Base-by-base conservation (phyloP, 30 jellyfish, hydroid and myxozoan genomes). In the Calvadosia cruxmelitensis region DNA sequence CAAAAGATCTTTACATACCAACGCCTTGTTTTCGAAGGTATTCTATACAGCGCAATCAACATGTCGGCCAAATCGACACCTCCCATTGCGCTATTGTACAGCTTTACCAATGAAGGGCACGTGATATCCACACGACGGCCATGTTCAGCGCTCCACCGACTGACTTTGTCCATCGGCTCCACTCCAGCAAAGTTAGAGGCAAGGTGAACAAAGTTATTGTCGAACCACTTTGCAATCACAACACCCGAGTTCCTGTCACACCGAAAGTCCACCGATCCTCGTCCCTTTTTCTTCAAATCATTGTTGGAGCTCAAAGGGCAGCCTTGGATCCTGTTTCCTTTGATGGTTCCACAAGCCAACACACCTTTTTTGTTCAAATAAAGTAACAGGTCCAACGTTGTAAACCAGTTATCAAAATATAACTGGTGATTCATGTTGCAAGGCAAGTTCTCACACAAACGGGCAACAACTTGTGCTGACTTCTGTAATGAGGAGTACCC, bases 301-400 rank as follows among this genome's bases (percentile, higher is more conserved):
- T 81, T 81, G 32, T 81, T 74, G 23, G 84, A 24, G 1, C 33
- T 42, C 29, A 82, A 35, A 1, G 83, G 94, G 73, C 94, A 82
- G 0, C 84, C 91, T n/a, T n/a, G n/a, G n/a, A n/a, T n/a, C 34
- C 94, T 57, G 61, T 82, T 82, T 10, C 31, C 50, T 69, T 92
- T 75, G 75, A 82, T 69, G 49, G 92, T 82, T 16, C 94, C 94
- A 35, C 26, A 73, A 67, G 92, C 83, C 32, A 34, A 49, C 31
- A 75, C 69, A n/a, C 72, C 92, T 36, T 25, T 29, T 51, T 50
- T 63, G 62, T 82, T 82, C 71, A 82, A 33, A 71, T 75, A 74
- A 28, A 63, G 48, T 57, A n/a, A n/a, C n/a, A n/a, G n/a, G n/a
- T n/a, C n/a, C n/a, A n/a, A n/a, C n/a, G n/a, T n/a, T n/a, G n/a